phyloP scores from a whole-genome alignment of 2,113 vertebrate species.

The Nanorana parkeri region DNA sequence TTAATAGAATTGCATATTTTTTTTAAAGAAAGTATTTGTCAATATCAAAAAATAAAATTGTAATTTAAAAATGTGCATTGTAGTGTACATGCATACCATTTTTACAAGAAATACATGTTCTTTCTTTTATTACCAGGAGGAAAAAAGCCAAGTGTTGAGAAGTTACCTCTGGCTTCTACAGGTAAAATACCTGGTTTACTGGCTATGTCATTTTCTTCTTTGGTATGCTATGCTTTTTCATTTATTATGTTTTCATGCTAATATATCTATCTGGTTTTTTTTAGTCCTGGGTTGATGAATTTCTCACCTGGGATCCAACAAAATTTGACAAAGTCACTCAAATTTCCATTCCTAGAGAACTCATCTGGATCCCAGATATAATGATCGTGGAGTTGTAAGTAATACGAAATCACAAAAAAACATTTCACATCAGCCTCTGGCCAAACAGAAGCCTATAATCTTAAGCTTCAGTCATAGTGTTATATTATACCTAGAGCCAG shows the following conservation, averaged over 20 bases:
- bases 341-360: slow-evolving; percentile 83
- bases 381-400: slow-evolving; percentile 97
- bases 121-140: background rate
- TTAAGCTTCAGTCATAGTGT: no score
- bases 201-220: no score
- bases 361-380: slow-evolving; percentile 94
- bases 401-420: no score
- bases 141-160: slow-evolving; percentile 4
- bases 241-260: background rate
- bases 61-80: background rate
- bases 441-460: no score
- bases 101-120: no score
- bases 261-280: background rate
- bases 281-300: slow-evolving; percentile 73
- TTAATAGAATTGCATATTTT: no score
- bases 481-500: no score
- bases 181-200: background rate
- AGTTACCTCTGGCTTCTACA: background rate
- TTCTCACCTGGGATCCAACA: slow-evolving; percentile 89
- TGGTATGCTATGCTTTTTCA: no score
- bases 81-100: no score
- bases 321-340: slow-evolving; percentile 88
- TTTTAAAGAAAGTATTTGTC: no score
- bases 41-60: background rate
- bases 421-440: no score